phyloP scores from a whole-genome alignment of 1,140 invertebrate species.

The Acromyrmex echinatior region DNA sequence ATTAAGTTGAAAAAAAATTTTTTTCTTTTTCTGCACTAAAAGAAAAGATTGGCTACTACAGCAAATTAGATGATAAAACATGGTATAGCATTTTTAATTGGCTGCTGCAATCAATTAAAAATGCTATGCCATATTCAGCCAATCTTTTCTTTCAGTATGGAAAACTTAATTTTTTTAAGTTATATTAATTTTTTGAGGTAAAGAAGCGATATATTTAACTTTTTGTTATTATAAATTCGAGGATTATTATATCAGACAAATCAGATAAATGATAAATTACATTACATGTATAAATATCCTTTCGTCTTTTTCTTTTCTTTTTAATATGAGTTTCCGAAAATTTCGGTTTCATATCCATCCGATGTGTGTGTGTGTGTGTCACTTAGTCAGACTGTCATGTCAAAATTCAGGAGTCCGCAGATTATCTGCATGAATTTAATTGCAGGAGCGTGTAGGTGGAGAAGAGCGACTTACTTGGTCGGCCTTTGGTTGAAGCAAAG shows the following conservation, averaged over 20 bases:
- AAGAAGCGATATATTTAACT: neutral
- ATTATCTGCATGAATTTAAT: conserved; percentile 48
- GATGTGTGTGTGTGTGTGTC: neutral
- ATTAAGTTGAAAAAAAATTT: too few species aligned
- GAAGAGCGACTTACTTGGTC: conserved; percentile 27
- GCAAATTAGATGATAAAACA: too few species aligned
- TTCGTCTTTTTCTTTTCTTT: neutral
- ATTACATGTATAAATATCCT: neutral
- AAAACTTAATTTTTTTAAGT: too few species aligned
- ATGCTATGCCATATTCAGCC: too few species aligned
- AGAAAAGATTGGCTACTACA: too few species aligned
- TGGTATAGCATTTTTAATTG: too few species aligned
- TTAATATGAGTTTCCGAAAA: neutral
- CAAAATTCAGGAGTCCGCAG: conserved; percentile 26
- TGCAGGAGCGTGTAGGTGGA: neutral
- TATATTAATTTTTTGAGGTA: too few species aligned
- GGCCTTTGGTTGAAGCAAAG: conserved; percentile 21
- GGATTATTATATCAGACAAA: neutral
- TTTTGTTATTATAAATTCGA: neutral
- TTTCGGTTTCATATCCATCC: neutral
- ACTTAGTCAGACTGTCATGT: neutral
- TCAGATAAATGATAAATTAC: neutral
- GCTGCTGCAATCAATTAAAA: too few species aligned
- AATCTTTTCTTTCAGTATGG: too few species aligned
- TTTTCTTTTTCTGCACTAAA: too few species aligned